Evolutionary conservation across 2,888 invertebrate genomes (phyloP), one percentile per base, ranked within the genome.

Genomic region (Clunio marinus): DNA sequence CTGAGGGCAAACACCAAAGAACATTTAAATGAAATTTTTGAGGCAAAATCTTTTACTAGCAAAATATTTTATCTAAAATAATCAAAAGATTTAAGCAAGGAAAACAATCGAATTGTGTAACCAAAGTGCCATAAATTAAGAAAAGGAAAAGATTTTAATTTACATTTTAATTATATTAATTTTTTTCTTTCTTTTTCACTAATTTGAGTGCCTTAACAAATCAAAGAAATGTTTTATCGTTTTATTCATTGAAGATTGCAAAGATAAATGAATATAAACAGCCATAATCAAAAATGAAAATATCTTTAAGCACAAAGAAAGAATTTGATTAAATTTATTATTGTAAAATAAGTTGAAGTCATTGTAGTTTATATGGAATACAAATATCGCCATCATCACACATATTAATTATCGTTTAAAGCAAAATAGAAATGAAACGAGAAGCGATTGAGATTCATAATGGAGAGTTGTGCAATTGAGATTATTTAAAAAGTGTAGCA

Each of bases 61-160:
- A 17, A 45, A 45, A 45, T 15, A 1, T n/a, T 45, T 15, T 15
- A 46, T 20, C 20, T 20, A 46, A 15, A 20, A 8, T 46, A 20
- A 20, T 10, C 20, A 46, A 17, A 17, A 62, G 35, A 24, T 46
- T 20, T 60, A 35, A 35, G 15, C 15, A 4, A 7, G 28, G 10
- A 27, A 25, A 68, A 24, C 41, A 68, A 68, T 58, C 57, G 68
- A 68, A 68, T 58, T 57, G 58, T 58, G 58, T 58, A 68, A 68
- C 68, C 68, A 68, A 68, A 68, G 68, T 68, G 68, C 68, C 68
- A 68, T 68, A 68, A 22, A 3, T 41, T 22, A 13, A 22, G 51
- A n/a, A 51, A 17, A 51, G 7, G 7, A 51, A 51, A 51, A 22
- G 2, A 22, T 51, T 51, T 51, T 51, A n/a, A n/a, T n/a, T 51